Conservation (phyloP, 2,888 invertebrate genomes). For the Ophraella communa region DNA sequence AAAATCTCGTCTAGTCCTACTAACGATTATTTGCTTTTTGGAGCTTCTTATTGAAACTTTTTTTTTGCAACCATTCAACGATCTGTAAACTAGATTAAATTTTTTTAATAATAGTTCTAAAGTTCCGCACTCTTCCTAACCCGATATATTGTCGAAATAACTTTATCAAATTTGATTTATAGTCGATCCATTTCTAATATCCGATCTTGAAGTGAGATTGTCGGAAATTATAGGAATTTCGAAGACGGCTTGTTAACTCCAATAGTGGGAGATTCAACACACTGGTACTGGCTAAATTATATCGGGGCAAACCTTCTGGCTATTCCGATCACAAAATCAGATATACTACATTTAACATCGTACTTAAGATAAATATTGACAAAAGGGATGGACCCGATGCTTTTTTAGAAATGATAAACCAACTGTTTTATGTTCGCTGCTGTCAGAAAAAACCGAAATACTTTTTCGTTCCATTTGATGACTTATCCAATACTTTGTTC, state of each 20-base stretch:
- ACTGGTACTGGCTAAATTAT: constrained; percentile 37
- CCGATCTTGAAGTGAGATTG: constrained; percentile 32
- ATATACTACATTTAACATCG: constrained; percentile 38
- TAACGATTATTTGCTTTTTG: constrained; percentile 16
- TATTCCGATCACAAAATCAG: constrained; percentile 31
- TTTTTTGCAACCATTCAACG: constrained; percentile 23
- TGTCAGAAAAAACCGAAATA: not conserved
- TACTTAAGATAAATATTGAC: constrained; percentile 44
- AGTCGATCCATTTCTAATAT: constrained; percentile 35
- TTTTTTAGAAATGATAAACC: constrained; percentile 31
- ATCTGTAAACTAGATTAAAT: constrained; percentile 22
- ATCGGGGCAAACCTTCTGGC: constrained; percentile 33
- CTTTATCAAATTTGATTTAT: constrained; percentile 36
- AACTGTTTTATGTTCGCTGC: constrained; percentile 16
- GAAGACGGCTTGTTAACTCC: constrained; percentile 28
- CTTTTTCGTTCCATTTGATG: too few relatives aligned
- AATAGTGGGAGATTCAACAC: constrained; percentile 33
- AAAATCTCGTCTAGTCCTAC: not conserved
- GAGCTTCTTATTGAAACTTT: constrained; percentile 22
- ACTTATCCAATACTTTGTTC: too few relatives aligned
- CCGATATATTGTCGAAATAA: constrained; percentile 30
- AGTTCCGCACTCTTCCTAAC: constrained; percentile 23
- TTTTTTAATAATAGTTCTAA: constrained; percentile 32
- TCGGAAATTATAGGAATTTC: constrained; percentile 32
- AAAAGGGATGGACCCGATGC: constrained; percentile 27